phyloP scores from a whole-genome alignment of 2,797 vertebrate genomes.

The Microcaecilia unicolor region DNA sequence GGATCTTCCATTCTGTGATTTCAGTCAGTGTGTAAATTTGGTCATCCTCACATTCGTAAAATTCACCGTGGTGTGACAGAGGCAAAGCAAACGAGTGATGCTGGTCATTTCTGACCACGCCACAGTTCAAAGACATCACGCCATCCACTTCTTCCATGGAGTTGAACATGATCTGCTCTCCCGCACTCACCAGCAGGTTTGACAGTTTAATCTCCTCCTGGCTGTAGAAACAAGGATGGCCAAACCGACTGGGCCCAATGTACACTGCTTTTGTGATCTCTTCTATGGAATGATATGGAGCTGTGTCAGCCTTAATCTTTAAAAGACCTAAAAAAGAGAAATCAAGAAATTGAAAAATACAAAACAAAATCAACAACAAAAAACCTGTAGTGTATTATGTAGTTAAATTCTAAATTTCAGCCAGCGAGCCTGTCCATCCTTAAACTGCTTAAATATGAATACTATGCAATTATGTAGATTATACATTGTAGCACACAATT shows the following conservation, averaged over 20 bases:
- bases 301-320: conserved; percentile 58
- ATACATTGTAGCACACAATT: too few species aligned
- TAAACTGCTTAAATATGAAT: too few species aligned
- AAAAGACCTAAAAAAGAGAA: conserved; percentile 60
- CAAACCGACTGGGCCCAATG: conserved; percentile 49
- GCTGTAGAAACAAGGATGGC: conserved; percentile 56
- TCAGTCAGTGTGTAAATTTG: conserved; percentile 70
- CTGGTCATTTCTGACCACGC: conserved; percentile 35
- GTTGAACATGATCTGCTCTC: conserved; percentile 53
- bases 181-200: conserved; percentile 36
- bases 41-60: conserved; percentile 68
- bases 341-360: too few species aligned
- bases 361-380: too few species aligned
- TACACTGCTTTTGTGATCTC: conserved; percentile 55
- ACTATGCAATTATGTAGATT: too few species aligned
- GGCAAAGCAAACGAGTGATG: conserved; percentile 47
- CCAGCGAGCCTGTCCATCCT: too few species aligned
- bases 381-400: too few species aligned
- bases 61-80: conserved; percentile 57
- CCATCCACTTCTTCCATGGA: conserved; percentile 38
- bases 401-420: conserved; percentile 2
- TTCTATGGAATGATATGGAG: conserved; percentile 53
- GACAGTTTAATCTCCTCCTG: conserved; percentile 35
- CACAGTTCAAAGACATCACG: conserved; percentile 41
- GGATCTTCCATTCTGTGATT: conserved; percentile 68